A percentile compares a stretch with the other conserved stretches of the same genome.
Evolutionary conservation across 2,888 invertebrate genomes (phyloP).

Genomic region (Schrankia costaestrigalis): DNA sequence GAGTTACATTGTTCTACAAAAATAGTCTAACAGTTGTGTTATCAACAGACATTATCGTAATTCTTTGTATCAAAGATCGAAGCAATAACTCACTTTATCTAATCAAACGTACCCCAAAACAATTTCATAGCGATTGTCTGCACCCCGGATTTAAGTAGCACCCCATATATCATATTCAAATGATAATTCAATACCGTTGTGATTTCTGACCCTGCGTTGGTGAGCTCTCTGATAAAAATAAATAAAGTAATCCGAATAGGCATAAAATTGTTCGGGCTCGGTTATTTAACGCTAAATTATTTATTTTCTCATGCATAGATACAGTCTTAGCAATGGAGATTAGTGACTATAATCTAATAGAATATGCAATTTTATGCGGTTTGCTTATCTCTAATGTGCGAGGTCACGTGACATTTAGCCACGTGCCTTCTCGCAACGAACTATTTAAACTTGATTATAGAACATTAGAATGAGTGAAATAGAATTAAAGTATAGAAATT

Average conservation of each 20-base stretch:
- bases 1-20: too few species aligned
- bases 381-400: slow-evolving; percentile 58
- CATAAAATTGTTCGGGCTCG: slow-evolving; percentile 72
- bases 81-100: slow-evolving; percentile 60
- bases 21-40: slow-evolving; percentile 21
- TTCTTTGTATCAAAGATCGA: slow-evolving; percentile 43
- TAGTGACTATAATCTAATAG: slow-evolving; percentile 64
- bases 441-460: slow-evolving; percentile 58
- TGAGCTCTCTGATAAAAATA: slow-evolving; percentile 59
- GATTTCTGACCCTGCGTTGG: slow-evolving; percentile 60
- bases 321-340: slow-evolving; percentile 49
- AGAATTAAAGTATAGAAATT: slow-evolving; percentile 25
- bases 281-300: slow-evolving; percentile 62
- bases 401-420: slow-evolving; percentile 62
- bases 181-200: slow-evolving; percentile 76
- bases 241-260: slow-evolving; percentile 56
- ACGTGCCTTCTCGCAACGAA: slow-evolving; percentile 24
- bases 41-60: slow-evolving; percentile 22
- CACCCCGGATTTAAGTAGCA: slow-evolving; percentile 59
- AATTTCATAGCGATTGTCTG: slow-evolving; percentile 64
- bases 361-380: slow-evolving; percentile 62
- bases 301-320: slow-evolving; percentile 63
- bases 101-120: slow-evolving; percentile 63
- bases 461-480: slow-evolving; percentile 36
- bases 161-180: slow-evolving; percentile 74